These are phyloP conservation scores for Lasioglossum lativentre DNA, from an alignment of 2,888 invertebrate genomes.

Conservation along the genomic window DNA sequence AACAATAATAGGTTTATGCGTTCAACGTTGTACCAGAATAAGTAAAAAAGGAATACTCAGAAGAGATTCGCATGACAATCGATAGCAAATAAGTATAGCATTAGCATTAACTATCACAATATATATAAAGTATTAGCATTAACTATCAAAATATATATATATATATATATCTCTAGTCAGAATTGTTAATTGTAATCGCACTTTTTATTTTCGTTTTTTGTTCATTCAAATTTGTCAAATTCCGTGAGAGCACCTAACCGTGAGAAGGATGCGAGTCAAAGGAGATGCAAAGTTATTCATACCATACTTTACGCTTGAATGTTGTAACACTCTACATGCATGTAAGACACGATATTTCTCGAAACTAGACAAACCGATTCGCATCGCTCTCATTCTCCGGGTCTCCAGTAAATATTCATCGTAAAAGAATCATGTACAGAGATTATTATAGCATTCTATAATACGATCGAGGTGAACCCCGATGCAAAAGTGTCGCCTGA, in stretches of 20 bases:
- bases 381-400: conserved; percentile 2
- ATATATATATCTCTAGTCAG: conserved; percentile 48
- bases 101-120: conserved; percentile 26
- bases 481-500: background rate
- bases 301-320: background rate
- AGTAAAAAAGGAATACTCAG: background rate
- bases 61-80: background rate
- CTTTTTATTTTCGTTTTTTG: background rate
- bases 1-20: background rate
- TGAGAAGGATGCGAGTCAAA: background rate
- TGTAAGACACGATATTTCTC: background rate
- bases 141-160: conserved; percentile 3
- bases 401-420: background rate
- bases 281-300: background rate
- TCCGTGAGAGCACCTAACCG: background rate
- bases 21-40: background rate
- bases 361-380: background rate
- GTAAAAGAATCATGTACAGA: background rate
- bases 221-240: background rate
- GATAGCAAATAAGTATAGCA: conserved; percentile 5
- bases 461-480: background rate
- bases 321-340: background rate
- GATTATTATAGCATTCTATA: background rate
- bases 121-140: conserved; percentile 29
- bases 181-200: conserved; percentile 14